Evolutionary conservation across 1,140 invertebrate genomes (phyloP).

Genomic region (Cataglyphis hispanica): DNA sequence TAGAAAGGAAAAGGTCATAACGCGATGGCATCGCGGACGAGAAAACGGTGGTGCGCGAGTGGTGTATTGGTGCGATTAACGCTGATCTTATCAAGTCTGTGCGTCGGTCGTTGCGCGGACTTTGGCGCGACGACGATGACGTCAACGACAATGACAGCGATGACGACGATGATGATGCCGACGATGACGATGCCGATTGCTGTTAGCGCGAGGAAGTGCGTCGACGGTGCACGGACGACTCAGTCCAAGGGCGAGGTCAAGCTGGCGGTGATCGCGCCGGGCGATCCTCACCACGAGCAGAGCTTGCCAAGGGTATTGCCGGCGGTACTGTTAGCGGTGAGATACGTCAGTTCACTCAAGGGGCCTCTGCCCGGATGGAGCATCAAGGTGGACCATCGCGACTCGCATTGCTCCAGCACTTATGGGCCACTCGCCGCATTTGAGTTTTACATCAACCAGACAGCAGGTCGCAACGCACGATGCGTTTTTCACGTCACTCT

Average conservation of each 20-base stretch:
- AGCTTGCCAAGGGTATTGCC: slow-evolving; percentile 91
- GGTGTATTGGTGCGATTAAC: slow-evolving; percentile 19
- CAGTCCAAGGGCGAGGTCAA: slow-evolving; percentile 83
- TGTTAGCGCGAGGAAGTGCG: slow-evolving; percentile 63
- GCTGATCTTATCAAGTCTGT: slow-evolving; percentile 27
- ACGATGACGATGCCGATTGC: not conserved
- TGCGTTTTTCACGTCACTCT: not conserved
- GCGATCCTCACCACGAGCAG: slow-evolving; percentile 88
- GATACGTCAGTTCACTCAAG: slow-evolving; percentile 87
- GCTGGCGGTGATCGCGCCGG: slow-evolving; percentile 90
- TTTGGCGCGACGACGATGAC: not conserved
- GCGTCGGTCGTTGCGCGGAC: slow-evolving; percentile 9
- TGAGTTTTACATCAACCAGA: slow-evolving; percentile 91
- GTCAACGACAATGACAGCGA: not conserved
- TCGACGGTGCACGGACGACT: slow-evolving; percentile 63
- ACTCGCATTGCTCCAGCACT: slow-evolving; percentile 93
- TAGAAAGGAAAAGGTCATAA: slow-evolving; percentile 7
- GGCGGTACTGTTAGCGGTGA: slow-evolving; percentile 91
- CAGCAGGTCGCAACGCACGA: slow-evolving; percentile 86
- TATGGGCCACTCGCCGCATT: slow-evolving; percentile 93
- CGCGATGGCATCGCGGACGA: slow-evolving; percentile 42
- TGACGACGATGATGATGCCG: not conserved
- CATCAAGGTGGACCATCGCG: slow-evolving; percentile 90
- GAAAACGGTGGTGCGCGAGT: slow-evolving; percentile 32
- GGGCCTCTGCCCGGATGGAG: slow-evolving; percentile 89